phyloP scores from a whole-genome alignment of 2,888 invertebrate species.

The Eutolmus rufibarbis region DNA sequence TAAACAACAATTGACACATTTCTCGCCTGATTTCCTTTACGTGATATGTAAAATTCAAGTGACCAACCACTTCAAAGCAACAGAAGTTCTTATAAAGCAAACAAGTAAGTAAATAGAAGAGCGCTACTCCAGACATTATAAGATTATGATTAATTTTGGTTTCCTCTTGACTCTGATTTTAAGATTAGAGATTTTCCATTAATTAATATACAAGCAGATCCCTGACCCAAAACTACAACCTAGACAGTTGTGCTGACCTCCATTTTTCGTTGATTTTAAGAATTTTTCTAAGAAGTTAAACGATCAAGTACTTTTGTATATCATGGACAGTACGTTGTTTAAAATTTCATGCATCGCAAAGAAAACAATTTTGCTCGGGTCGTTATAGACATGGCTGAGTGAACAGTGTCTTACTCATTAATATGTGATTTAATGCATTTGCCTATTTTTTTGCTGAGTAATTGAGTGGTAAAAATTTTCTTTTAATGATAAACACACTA shows the following conservation, averaged over 20 bases:
- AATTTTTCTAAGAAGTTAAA: background rate
- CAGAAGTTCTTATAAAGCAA: background rate
- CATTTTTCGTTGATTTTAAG: background rate
- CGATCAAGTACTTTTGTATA: background rate
- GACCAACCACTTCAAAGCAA: background rate
- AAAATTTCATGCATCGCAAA: background rate
- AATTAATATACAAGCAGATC: background rate
- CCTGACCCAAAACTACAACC: background rate
- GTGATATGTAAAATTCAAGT: background rate
- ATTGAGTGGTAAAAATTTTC: background rate
- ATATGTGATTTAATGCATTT: background rate
- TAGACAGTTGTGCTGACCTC: background rate
- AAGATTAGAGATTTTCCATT: background rate
- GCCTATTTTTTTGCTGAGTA: background rate
- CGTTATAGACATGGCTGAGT: background rate
- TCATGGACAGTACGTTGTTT: background rate
- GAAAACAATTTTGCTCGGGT: background rate
- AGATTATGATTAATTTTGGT: background rate
- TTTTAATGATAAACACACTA: background rate
- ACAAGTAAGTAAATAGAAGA: background rate
- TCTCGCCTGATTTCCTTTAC: background rate
- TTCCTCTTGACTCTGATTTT: background rate
- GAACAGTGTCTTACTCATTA: background rate
- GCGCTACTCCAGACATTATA: background rate
- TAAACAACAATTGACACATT: background rate